phyloP scores from a whole-genome alignment of 2,797 vertebrate genomes.

The Zenarchopterus dispar region DNA sequence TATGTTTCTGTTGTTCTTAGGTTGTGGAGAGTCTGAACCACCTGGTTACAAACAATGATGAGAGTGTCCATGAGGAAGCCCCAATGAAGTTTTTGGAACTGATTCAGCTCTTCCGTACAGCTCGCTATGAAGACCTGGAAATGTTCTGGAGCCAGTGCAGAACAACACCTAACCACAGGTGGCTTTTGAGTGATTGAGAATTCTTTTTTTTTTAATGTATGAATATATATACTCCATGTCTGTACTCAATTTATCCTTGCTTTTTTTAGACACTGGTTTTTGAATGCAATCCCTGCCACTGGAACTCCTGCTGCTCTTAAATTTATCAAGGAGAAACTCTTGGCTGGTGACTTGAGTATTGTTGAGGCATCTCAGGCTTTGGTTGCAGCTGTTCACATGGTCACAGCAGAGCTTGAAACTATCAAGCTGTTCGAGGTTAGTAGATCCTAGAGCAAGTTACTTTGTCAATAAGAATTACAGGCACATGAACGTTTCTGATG shows the following conservation, averaged over 20 bases:
- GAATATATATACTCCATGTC: too few species aligned
- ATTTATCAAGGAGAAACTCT: conserved; percentile 83
- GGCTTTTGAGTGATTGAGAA: conserved; percentile 24
- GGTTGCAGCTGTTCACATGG: conserved; percentile 81
- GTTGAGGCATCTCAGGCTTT: conserved; percentile 78
- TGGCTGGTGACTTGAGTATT: conserved; percentile 68
- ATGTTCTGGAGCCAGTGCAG: conserved; percentile 77
- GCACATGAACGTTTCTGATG: neutral
- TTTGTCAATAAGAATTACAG: neutral
- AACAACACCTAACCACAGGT: conserved; percentile 78
- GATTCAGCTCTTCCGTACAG: conserved; percentile 81
- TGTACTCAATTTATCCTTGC: neutral
- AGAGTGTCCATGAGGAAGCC: conserved; percentile 77
- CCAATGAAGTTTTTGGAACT: conserved; percentile 84
- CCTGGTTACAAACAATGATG: conserved; percentile 72
- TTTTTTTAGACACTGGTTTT: conserved; percentile 79
- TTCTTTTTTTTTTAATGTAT: neutral
- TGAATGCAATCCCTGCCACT: conserved; percentile 82
- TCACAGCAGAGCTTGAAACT: conserved; percentile 72
- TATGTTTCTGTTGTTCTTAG: conserved; percentile 59
- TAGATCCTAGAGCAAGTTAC: conserved; percentile 7
- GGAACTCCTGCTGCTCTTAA: conserved; percentile 76
- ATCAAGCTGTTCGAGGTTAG: conserved; percentile 72
- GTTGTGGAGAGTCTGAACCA: conserved; percentile 79
- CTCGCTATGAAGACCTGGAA: conserved; percentile 76